These are phyloP conservation scores for Amorpha juglandis DNA, from an alignment of 2,888 invertebrate genomes.

Conservation along the genomic window DNA sequence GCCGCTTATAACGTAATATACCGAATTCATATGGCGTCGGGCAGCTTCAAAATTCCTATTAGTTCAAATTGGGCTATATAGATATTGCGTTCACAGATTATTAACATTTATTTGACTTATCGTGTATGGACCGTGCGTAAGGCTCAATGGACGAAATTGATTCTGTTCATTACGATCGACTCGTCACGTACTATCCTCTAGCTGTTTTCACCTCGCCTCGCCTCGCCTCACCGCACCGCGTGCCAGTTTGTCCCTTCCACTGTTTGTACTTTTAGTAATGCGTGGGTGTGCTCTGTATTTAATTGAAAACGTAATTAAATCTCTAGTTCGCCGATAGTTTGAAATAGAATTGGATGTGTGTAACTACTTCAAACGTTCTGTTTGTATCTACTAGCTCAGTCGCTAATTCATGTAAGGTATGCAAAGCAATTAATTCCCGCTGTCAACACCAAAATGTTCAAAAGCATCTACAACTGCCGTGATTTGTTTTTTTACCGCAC, in stretches of 20 bases:
- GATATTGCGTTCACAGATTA: constrained; percentile 21
- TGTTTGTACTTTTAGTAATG: neutral
- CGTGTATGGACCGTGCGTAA: constrained; percentile 37
- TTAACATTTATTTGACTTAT: constrained; percentile 33
- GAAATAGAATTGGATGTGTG: too few species aligned
- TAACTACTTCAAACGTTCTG: too few species aligned
- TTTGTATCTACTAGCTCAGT: too few species aligned
- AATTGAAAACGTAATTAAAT: constrained; percentile 15
- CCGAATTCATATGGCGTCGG: neutral
- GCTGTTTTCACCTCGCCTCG: constrained; percentile 30
- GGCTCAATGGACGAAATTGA: constrained; percentile 39
- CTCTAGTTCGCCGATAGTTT: neutral
- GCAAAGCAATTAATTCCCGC: too few species aligned
- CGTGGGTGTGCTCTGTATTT: neutral
- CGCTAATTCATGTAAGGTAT: too few species aligned
- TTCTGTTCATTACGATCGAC: constrained; percentile 39
- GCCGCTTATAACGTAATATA: too few species aligned
- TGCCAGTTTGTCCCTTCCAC: neutral
- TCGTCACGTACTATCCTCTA: constrained; percentile 41
- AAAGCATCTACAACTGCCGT: too few species aligned
- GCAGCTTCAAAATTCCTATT: neutral
- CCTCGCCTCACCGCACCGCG: neutral
- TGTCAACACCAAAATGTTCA: too few species aligned
- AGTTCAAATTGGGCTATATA: neutral
- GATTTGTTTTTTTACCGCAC: too few species aligned